A percentile compares a stretch with the other conserved stretches of the same genome.
These are phyloP conservation scores for Tetragonula clypearis DNA, from an alignment of 1,140 invertebrate genomes.

Conservation along the genomic window DNA sequence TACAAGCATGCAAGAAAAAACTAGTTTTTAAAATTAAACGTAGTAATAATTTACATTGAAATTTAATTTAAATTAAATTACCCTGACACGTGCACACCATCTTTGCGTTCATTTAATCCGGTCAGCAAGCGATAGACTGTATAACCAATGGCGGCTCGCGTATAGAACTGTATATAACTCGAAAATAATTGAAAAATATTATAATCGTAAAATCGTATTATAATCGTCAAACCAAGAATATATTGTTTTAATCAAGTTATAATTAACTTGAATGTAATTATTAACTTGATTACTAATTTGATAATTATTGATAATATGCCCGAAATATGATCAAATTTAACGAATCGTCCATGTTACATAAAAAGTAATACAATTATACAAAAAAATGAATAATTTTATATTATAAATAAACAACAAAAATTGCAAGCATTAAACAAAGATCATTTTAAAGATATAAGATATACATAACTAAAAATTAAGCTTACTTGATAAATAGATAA, in stretches of 20 bases:
- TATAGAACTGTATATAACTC: too few relatives aligned
- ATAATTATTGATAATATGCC: neutral
- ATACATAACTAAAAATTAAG: neutral
- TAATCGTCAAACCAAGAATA: neutral
- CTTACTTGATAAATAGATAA: neutral
- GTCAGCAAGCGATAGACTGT: neutral
- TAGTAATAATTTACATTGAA: neutral
- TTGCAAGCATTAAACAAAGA: neutral
- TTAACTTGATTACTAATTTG: neutral
- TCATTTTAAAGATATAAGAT: neutral
- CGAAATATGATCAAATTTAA: neutral
- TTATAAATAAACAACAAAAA: neutral
- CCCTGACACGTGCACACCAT: slow-evolving; percentile 99
- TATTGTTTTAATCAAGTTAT: neutral
- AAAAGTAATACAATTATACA: neutral
- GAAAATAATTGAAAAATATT: neutral
- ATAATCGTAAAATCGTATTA: neutral
- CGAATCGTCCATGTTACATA: neutral
- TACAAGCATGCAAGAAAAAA: neutral
- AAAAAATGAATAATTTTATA: neutral
- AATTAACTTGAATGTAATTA: neutral
- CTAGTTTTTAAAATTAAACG: neutral
- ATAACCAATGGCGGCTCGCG: too few relatives aligned
- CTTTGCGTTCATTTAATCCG: slow-evolving; percentile 82
- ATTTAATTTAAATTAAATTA: slow-evolving; percentile 81